A percentile compares a stretch with the other conserved stretches of the same genome.
These are phyloP conservation scores for Hanleya hanleyi DNA, from an alignment of 2,888 invertebrate genomes.

Conservation along the genomic window DNA sequence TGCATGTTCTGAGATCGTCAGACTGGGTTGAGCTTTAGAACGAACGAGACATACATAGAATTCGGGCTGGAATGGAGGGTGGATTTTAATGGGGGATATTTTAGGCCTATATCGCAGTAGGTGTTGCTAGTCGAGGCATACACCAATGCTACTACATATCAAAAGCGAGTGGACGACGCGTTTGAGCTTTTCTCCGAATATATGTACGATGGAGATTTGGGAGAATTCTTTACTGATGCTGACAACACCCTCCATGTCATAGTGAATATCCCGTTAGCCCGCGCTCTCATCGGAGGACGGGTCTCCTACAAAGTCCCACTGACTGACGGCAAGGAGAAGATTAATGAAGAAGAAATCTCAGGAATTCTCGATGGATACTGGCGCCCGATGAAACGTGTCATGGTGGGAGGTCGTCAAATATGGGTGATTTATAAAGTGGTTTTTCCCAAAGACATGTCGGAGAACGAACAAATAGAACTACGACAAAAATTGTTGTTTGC, in stretches of 20 bases:
- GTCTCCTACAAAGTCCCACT: not conserved
- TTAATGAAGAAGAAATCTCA: not conserved
- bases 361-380: slow-evolving; percentile 3
- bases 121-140: too few species aligned
- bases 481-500: not conserved
- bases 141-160: too few species aligned
- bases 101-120: too few species aligned
- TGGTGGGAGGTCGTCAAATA: not conserved
- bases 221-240: not conserved
- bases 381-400: not conserved
- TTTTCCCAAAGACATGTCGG: not conserved
- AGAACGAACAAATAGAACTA: not conserved
- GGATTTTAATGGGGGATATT: too few species aligned
- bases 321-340: not conserved
- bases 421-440: not conserved
- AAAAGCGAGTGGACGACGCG: not conserved
- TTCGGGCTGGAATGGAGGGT: too few species aligned
- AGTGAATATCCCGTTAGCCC: not conserved
- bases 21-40: too few species aligned
- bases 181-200: not conserved
- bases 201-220: slow-evolving; percentile 6
- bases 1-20: too few species aligned
- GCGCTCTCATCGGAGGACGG: not conserved
- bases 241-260: not conserved
- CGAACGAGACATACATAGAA: too few species aligned